phyloP scores from a whole-genome alignment of 2,113 vertebrate species.

The Silurus glanis region DNA sequence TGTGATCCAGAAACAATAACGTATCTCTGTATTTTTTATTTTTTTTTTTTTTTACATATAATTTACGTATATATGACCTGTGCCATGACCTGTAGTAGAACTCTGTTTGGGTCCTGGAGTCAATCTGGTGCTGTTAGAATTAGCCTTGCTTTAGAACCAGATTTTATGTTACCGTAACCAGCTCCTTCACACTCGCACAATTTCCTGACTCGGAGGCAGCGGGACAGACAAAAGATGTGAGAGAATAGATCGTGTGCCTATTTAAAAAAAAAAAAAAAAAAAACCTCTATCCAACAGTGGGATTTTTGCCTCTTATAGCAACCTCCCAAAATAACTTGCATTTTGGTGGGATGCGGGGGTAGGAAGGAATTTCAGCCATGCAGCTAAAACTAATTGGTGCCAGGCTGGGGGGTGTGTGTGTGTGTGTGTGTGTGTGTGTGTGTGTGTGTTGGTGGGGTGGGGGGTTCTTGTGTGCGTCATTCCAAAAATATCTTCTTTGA shows the following conservation, averaged over 20 bases:
- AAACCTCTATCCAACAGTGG: conserved; percentile 57
- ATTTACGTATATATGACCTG: too few species aligned
- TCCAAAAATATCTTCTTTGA: conserved; percentile 66
- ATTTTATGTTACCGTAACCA: conserved; percentile 35
- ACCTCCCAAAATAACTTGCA: conserved; percentile 65
- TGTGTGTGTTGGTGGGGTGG: conserved; percentile 42
- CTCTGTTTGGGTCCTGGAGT: conserved; percentile 29
- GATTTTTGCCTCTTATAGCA: conserved; percentile 58
- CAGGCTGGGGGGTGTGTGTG: conserved; percentile 35
- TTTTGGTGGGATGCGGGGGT: conserved; percentile 64
- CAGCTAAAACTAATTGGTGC: conserved; percentile 65
- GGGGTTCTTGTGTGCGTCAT: conserved; percentile 63
- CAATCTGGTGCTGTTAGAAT: conserved; percentile 36
- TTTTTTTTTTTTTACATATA: not conserved
- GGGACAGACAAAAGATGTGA: conserved; percentile 54
- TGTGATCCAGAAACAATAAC: conserved; percentile 22
- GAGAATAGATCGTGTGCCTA: conserved; percentile 59
- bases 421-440: too few species aligned
- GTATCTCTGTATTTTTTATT: not conserved
- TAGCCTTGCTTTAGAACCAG: conserved; percentile 38
- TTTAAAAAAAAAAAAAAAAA: not conserved
- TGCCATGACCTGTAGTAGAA: conserved; percentile 12
- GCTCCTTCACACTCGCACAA: conserved; percentile 40
- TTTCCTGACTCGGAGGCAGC: conserved; percentile 39
- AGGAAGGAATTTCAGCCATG: conserved; percentile 67